These are phyloP conservation scores for Dissostichus mawsoni DNA, from an alignment of 2,113 vertebrate genomes.

Conservation along the genomic window DNA sequence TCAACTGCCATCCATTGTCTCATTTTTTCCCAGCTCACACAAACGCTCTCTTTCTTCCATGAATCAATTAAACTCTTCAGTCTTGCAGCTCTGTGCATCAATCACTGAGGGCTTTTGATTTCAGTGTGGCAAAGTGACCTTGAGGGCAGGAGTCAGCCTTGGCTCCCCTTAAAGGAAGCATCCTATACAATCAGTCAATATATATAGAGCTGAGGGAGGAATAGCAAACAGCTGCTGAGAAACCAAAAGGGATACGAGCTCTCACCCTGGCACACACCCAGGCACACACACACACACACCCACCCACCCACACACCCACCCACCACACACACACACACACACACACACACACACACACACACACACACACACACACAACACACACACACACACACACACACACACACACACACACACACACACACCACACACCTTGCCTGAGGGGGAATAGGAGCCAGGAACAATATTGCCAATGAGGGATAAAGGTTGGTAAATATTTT, in stretches of 20 bases:
- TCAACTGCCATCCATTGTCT: background rate
- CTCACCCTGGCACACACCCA: conserved; percentile 11
- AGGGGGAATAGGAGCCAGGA: conserved; percentile 15
- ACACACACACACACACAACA: conserved; percentile 26
- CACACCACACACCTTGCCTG: conserved; percentile 25
- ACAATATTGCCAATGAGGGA: conserved; percentile 28
- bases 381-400: background rate
- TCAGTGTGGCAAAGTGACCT: conserved; percentile 35
- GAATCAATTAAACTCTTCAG: conserved; percentile 32
- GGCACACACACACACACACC: conserved; percentile 24
- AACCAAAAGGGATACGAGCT: conserved; percentile 3
- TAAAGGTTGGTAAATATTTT: conserved; percentile 41
- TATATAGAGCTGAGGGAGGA: conserved; percentile 31
- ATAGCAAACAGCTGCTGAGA: conserved; percentile 40
- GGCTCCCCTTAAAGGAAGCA: conserved; percentile 31
- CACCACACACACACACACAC: conserved; percentile 3
- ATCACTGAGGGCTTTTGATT: conserved; percentile 48
- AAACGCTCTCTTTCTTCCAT: background rate
- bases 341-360: conserved; percentile 22
- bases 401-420: conserved; percentile 13
- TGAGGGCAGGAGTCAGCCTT: conserved; percentile 42
- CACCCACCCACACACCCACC: background rate
- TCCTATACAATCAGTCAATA: conserved; percentile 33
- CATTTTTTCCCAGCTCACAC: background rate
- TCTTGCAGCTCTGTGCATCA: conserved; percentile 23